These are phyloP conservation scores for Tyrannus savana DNA, from an alignment of 2,113 vertebrate genomes.

Conservation along the genomic window DNA sequence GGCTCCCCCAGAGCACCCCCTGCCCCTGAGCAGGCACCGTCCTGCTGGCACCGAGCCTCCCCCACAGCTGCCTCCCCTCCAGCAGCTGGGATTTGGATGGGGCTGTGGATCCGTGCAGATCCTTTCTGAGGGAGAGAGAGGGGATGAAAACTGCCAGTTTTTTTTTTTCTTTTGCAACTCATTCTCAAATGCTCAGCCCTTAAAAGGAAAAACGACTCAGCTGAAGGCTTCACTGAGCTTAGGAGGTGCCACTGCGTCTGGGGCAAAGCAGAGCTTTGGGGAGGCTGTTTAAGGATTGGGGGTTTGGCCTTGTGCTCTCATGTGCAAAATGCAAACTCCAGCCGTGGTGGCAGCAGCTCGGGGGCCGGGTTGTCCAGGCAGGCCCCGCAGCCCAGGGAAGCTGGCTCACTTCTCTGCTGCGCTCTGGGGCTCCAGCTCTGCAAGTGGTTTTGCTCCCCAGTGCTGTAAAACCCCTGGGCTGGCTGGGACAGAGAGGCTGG, in stretches of 20 bases:
- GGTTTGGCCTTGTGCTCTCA: not conserved
- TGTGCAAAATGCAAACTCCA: not conserved
- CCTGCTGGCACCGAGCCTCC: rapidly evolving
- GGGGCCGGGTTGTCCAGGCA: not conserved
- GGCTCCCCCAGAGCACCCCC: rapidly evolving
- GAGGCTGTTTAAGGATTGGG: not conserved
- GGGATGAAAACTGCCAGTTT: not conserved
- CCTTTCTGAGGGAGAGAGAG: not conserved
- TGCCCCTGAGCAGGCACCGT: rapidly evolving
- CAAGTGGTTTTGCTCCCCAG: not conserved
- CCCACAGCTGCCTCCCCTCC: not conserved
- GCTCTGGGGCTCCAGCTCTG: not conserved
- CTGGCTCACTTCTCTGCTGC: not conserved
- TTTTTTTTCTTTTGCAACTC: not conserved
- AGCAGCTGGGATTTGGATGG: not conserved
- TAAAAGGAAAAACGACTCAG: conserved; percentile 25
- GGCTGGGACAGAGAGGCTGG: not conserved
- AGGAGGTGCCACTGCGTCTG: not conserved
- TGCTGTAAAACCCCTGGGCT: not conserved
- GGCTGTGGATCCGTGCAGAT: not conserved
- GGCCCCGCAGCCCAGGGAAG: not conserved
- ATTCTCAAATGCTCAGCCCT: not conserved
- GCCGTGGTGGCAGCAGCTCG: rapidly evolving
- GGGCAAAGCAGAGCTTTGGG: not conserved
- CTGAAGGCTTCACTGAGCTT: not conserved